Percentiles rank a stretch among this genome's conserved stretches.
Conservation (phyloP, 2,888 invertebrate genomes). For the Pheosia gnoma region DNA sequence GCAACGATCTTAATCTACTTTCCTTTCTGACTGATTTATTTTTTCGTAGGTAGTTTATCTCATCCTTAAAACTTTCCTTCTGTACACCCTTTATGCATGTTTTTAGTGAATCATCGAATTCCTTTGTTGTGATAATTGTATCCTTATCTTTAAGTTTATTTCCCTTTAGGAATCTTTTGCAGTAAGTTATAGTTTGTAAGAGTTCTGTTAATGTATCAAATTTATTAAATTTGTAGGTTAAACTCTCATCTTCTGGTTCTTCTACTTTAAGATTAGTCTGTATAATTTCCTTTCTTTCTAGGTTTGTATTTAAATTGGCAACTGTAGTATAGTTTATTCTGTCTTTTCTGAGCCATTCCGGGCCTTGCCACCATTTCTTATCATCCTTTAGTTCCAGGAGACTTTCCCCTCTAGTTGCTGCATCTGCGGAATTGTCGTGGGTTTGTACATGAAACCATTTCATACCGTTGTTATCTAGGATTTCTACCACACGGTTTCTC, state of each 20-base stretch:
- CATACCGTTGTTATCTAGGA: conserved; percentile 13
- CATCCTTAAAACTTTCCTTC: conserved; percentile 21
- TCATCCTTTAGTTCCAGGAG: conserved; percentile 18
- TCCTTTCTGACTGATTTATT: conserved; percentile 14
- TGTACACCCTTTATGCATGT: conserved; percentile 24
- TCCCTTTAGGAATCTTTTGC: conserved; percentile 21
- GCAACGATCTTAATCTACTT: conserved; percentile 27
- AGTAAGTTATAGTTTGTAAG: conserved; percentile 17
- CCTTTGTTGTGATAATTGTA: conserved; percentile 17
- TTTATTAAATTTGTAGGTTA: conserved; percentile 12
- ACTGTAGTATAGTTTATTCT: conserved; percentile 16
- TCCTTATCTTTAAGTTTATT: conserved; percentile 14
- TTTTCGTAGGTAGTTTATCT: conserved; percentile 14
- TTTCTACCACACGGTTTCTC: conserved; percentile 27
- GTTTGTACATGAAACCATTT: conserved; percentile 30
- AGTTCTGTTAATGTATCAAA: conserved; percentile 16
- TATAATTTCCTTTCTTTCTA: conserved; percentile 19
- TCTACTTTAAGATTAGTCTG: conserved; percentile 5
- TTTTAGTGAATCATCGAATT: conserved; percentile 22
- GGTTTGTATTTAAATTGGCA: conserved; percentile 12
- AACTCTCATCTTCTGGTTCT: conserved; percentile 1
- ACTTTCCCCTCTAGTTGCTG: conserved; percentile 24
- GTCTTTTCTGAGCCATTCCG: conserved; percentile 22
- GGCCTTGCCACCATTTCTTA: conserved; percentile 29
- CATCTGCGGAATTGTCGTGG: conserved; percentile 30